These are phyloP conservation scores for Desmophyllum pertusum DNA, from an alignment of 92 coral and sea anemone genomes.

Conservation along the genomic window DNA sequence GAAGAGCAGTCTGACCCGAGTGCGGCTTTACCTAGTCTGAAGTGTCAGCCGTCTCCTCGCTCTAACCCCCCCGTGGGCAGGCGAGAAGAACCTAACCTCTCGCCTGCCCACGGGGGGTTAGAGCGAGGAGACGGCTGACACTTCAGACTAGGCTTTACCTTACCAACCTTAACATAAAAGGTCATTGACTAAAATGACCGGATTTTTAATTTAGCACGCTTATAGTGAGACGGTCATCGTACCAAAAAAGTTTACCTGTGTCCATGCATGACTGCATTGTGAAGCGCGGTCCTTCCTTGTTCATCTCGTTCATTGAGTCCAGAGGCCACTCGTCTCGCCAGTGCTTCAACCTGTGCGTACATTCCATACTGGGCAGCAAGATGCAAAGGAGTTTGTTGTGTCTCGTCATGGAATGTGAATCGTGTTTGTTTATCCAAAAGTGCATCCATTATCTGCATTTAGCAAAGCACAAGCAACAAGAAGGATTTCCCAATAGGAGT, in stretches of 20 bases:
- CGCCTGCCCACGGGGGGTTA: no score
- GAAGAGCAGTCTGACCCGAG: no score
- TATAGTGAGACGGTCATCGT: no score
- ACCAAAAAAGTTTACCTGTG: slow-evolving; percentile 61
- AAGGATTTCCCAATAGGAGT: background rate
- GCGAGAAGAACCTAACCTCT: no score
- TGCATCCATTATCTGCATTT: slow-evolving; percentile 61
- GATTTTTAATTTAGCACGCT: no score
- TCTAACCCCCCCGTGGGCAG: no score
- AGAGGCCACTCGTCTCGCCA: slow-evolving; percentile 76
- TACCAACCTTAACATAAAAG: no score
- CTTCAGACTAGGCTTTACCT: no score
- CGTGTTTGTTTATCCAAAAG: slow-evolving; percentile 66
- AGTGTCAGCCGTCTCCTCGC: no score
- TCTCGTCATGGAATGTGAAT: slow-evolving; percentile 75
- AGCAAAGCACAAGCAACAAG: background rate
- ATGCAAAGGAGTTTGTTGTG: slow-evolving; percentile 79
- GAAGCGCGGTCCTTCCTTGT: slow-evolving; percentile 74
- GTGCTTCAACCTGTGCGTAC: slow-evolving; percentile 73
- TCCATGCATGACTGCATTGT: slow-evolving; percentile 75
- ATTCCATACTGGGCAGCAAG: slow-evolving; percentile 80
- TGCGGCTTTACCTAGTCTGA: no score
- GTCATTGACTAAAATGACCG: no score
- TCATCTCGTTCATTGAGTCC: slow-evolving; percentile 80
- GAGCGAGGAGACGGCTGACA: no score